These are phyloP conservation scores for Alentia gelatinosa DNA, from an alignment of 2,888 invertebrate species.

Conservation along the genomic window DNA sequence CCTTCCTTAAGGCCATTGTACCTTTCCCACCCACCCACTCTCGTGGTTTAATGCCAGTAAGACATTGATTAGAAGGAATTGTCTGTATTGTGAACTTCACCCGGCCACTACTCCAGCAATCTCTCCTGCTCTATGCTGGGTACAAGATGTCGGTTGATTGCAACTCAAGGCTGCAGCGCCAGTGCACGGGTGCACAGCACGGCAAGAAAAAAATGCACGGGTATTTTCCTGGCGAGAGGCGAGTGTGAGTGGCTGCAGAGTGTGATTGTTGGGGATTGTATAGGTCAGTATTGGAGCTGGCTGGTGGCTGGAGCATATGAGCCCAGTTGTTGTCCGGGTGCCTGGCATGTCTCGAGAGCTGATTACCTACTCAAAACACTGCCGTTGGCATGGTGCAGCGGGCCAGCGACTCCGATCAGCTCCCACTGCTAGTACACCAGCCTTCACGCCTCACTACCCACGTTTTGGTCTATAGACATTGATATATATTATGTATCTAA, in stretches of 20 bases:
- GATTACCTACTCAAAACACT: not conserved
- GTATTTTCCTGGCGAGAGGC: not conserved
- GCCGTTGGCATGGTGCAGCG: not conserved
- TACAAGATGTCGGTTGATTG: not conserved
- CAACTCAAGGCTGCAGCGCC: not conserved
- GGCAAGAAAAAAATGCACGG: not conserved
- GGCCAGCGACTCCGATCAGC: not conserved
- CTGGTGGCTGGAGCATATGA: not conserved
- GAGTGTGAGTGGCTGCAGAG: not conserved
- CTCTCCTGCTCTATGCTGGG: not conserved
- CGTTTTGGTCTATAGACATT: not conserved
- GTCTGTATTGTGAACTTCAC: not conserved
- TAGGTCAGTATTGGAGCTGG: not conserved
- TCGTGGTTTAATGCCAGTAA: too few species aligned
- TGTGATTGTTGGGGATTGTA: not conserved
- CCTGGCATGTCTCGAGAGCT: not conserved
- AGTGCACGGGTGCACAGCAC: too few species aligned
- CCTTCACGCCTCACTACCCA: not conserved
- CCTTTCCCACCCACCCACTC: too few species aligned
- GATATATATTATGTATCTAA: not conserved
- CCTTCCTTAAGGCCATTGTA: too few species aligned
- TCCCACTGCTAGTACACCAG: not conserved
- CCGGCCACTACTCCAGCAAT: not conserved
- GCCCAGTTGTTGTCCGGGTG: not conserved
- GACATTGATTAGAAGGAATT: not conserved